Percentiles rank a stretch among this genome's conserved stretches.
Evolutionary conservation across 2,113 vertebrate genomes (phyloP).

Genomic region (Leuciscus idus): DNA sequence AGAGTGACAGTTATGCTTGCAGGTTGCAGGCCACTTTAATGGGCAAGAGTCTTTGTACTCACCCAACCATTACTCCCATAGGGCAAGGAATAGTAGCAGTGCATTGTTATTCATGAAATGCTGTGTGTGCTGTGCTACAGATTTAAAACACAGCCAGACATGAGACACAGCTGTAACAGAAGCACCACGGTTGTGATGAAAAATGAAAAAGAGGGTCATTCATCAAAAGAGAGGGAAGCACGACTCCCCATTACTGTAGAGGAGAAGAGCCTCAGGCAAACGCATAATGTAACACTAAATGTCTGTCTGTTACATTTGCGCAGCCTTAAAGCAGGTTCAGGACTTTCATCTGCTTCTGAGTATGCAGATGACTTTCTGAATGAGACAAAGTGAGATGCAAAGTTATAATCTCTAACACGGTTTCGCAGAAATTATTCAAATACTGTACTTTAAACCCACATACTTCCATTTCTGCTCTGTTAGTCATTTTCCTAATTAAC

Average conservation of each 20-base stretch:
- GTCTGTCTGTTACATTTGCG: conserved; percentile 51
- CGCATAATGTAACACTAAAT: conserved; percentile 54
- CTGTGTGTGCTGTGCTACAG: conserved; percentile 56
- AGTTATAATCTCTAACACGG: not conserved
- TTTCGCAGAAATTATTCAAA: not conserved
- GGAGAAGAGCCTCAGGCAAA: conserved; percentile 47
- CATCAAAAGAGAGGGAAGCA: conserved; percentile 53
- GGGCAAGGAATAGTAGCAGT: not conserved
- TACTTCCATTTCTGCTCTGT: not conserved
- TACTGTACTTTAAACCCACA: not conserved
- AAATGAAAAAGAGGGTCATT: conserved; percentile 57
- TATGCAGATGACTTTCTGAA: conserved; percentile 41
- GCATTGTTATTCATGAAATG: conserved; percentile 80
- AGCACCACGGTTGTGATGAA: conserved; percentile 44
- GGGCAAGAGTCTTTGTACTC: conserved; percentile 42
- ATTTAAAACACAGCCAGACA: conserved; percentile 44
- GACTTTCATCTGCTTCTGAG: conserved; percentile 16
- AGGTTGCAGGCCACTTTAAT: conserved; percentile 31
- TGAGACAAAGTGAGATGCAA: not conserved
- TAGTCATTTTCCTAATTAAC: not conserved
- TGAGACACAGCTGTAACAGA: conserved; percentile 65
- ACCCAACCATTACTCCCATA: conserved; percentile 47
- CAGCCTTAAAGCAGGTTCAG: conserved; percentile 26
- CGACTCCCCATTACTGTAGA: conserved; percentile 47
- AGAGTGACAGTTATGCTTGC: conserved; percentile 28